Percentiles rank a stretch among this genome's conserved stretches.
These are phyloP conservation scores for Carollia perspicillata DNA, from an alignment of 2,113 vertebrate species.

Conservation along the genomic window DNA sequence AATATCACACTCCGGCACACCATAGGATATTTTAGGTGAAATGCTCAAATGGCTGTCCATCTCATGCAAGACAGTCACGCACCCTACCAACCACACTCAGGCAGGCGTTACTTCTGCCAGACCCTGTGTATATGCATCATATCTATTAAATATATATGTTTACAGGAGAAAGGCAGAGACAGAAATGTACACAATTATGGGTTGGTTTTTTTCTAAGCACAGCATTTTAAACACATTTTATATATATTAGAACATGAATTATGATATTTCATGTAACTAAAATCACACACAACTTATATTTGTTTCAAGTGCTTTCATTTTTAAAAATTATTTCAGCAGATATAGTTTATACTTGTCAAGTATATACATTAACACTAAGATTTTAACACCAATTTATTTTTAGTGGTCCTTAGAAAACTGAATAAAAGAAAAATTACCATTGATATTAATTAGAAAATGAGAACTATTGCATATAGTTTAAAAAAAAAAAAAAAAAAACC, in stretches of 20 bases:
- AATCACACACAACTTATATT: not conserved
- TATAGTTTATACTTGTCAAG: not conserved
- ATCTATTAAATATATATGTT: not conserved
- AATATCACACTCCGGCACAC: too few relatives aligned
- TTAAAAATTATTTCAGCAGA: not conserved
- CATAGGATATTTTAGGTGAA: too few relatives aligned
- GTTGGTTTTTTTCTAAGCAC: not conserved
- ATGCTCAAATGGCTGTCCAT: too few relatives aligned
- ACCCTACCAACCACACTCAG: too few relatives aligned
- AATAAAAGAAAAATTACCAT: not conserved
- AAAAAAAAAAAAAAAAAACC: not conserved
- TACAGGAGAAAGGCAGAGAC: not conserved
- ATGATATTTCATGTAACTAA: not conserved
- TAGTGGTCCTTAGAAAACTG: not conserved
- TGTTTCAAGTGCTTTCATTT: not conserved
- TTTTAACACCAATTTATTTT: constrained; percentile 29
- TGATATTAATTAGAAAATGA: not conserved
- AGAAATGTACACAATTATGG: not conserved
- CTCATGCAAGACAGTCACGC: too few relatives aligned
- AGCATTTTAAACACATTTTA: not conserved
- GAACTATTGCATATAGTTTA: not conserved
- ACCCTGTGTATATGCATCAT: not conserved
- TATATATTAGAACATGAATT: not conserved
- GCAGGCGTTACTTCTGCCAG: too few relatives aligned
- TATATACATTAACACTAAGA: not conserved